Evolutionary conservation across 2,113 vertebrate species (phyloP), one percentile per base, ranked within the genome.

Genomic region (Pterocles orientalis): DNA sequence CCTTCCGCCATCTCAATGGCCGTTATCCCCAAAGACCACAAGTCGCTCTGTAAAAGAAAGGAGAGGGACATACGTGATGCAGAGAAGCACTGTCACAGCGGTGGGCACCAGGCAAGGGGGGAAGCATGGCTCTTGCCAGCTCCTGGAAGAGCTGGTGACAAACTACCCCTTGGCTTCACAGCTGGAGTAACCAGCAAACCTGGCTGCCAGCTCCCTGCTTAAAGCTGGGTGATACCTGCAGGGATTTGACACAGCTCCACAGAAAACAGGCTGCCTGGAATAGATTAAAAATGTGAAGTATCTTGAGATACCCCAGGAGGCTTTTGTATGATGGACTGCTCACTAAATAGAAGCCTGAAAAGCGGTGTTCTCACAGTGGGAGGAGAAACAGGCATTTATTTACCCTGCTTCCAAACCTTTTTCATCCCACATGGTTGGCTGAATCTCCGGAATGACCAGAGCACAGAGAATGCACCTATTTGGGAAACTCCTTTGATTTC

Each of bases 1-100:
- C 99, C 99, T 98, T 99, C 99, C 7, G 99, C 99, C 99, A 99
- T 99, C 97, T 99, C 99, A 2, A 99, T 99, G 39, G 99, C 99
- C 5, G 99, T 99, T 98, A 99, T 99, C 82, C 99, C 99, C 96
- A 99, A 96, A 45, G 99, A 99, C 99, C 99, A 99, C 98, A 99
- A 86, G 97, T 99, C 99, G n/a, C 99, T 99, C 99, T 99, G 98
- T 72, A 97, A 97, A 94, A 56, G 96, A 57, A 97, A 92, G 97
- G 41, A 96, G 28, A 81, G 39, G 82, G 78, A 86, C 41, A 75
- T 0, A 20, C 0, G 9, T 45, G 84, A 87, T 9, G 9, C 18
- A 47, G 39, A 6, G n/a, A 13, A 85, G 18, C 62, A 60, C 7
- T 1, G 1, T 39, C 85, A 72, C 62, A 19, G 57, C 1, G 1